These are phyloP conservation scores for Semnornis frantzii DNA, from an alignment of 2,113 vertebrate species.

Conservation along the genomic window DNA sequence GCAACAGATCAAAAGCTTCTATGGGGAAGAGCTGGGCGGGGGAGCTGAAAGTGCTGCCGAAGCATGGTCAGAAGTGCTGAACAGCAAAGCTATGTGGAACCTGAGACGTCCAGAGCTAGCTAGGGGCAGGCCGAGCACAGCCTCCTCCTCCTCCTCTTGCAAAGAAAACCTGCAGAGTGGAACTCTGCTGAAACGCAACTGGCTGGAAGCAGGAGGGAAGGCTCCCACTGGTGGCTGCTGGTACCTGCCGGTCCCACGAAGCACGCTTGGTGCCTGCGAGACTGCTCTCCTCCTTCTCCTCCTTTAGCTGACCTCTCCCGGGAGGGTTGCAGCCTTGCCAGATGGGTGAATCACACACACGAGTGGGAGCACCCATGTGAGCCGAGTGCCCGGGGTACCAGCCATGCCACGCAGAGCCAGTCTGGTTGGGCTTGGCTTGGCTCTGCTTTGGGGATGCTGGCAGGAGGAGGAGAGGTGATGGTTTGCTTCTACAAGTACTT, in stretches of 20 bases:
- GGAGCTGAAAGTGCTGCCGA: background rate
- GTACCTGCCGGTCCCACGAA: background rate
- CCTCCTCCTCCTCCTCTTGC: background rate
- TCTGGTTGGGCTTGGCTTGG: fast-evolving
- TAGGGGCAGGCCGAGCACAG: background rate
- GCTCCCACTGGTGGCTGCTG: background rate
- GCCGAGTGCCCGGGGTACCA: fast-evolving
- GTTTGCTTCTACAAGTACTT: background rate
- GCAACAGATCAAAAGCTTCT: background rate
- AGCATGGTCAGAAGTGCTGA: background rate
- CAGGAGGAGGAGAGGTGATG: background rate
- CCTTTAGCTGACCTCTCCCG: background rate
- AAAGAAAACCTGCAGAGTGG: background rate
- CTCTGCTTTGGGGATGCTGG: fast-evolving
- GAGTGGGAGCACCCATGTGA: fast-evolving
- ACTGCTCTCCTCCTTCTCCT: background rate
- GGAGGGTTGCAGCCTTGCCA: background rate
- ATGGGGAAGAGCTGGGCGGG: background rate
- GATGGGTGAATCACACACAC: fast-evolving
- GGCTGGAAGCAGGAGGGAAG: background rate
- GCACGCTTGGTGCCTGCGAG: fast-evolving
- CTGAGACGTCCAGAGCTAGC: constrained; percentile 19
- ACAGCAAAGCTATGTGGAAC: background rate
- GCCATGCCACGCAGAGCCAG: background rate
- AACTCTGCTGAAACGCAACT: background rate